Conservation (phyloP, 2,113 vertebrate genomes). For the rat (Rattus norvegicus) region DNA sequence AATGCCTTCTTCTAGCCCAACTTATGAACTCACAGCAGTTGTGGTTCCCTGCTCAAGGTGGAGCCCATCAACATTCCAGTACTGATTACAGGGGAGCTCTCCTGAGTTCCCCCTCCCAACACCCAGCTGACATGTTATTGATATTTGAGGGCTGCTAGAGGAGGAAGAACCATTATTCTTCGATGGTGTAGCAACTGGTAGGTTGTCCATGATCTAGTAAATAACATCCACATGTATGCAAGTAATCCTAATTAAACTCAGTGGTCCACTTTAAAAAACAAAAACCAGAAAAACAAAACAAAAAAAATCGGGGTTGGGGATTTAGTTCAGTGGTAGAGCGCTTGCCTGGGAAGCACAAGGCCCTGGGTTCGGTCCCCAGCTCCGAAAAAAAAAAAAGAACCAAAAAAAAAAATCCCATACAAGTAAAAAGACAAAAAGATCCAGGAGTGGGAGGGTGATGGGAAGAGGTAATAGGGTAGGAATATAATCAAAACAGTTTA, state of each 20-base stretch:
- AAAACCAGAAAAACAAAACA: neutral
- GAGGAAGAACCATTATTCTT: neutral
- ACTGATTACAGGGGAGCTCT: no score
- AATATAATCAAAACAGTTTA: neutral
- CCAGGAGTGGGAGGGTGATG: neutral
- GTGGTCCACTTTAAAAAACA: neutral
- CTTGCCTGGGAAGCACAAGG: no score
- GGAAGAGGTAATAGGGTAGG: neutral
- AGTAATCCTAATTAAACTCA: no score
- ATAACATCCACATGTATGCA: no score
- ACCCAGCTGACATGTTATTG: neutral
- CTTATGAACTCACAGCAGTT: neutral
- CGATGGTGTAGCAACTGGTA: neutral
- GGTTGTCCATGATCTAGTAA: neutral
- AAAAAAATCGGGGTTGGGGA: no score
- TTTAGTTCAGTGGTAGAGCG: no score
- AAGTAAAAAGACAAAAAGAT: neutral
- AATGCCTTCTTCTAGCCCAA: neutral
- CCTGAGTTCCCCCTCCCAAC: neutral
- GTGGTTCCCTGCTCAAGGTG: neutral
- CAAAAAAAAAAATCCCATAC: neutral
- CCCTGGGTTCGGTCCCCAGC: no score
- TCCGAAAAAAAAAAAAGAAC: neutral
- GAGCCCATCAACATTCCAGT: no score
- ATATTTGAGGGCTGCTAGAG: neutral